Base-by-base conservation (phyloP, 2,888 invertebrate genomes). In the Drosophila antonietae region DNA sequence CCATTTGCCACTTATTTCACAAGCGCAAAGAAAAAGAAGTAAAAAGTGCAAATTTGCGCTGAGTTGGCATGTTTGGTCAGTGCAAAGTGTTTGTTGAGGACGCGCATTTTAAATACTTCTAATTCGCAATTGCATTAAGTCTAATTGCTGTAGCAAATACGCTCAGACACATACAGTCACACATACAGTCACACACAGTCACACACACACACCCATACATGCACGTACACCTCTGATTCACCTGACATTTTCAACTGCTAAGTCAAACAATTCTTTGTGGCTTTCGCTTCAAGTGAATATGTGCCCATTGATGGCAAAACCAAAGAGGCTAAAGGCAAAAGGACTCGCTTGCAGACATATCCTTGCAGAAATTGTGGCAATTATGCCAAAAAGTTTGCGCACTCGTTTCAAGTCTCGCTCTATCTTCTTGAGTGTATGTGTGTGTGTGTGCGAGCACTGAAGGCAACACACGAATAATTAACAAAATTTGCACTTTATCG, bases 401-500 rank as follows among this genome's bases (percentile, higher is more conserved):
- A 67, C 66, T 56, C 53, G 79, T 66, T 77, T 82, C 86, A 73
- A 74, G 69, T 75, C 74, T 62, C 49, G 58, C 52, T 55, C 39
- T 39, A 55, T 55, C 39, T 28, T 3, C n/a, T 1, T 28, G n/a
- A 12, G 12, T 28, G 39, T 28, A 9, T 35, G 8, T 35, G 33
- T 18, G 52, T 20, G 15, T 18, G 51, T 35, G 52, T 35, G 53
- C 2, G 53, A 46, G 63, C 64, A 69, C 62, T 78, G 75, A 61
- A 78, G 80, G 71, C 76, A 82, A 78, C 83, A 85, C 81, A 86
- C 80, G 88, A 88, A 88, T 90, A 88, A 88, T 88, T 88, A 88
- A 88, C 88, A 90, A 89, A 88, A 89, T 90, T 89, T 90, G 90
- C 88, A 90, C 90, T 90, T 89, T 89, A 89, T 89, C 88, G 88